A percentile compares a stretch with the other conserved stretches of the same genome.
Evolutionary conservation across 2,888 invertebrate genomes (phyloP).

Genomic region (Ptilodon capucinus): DNA sequence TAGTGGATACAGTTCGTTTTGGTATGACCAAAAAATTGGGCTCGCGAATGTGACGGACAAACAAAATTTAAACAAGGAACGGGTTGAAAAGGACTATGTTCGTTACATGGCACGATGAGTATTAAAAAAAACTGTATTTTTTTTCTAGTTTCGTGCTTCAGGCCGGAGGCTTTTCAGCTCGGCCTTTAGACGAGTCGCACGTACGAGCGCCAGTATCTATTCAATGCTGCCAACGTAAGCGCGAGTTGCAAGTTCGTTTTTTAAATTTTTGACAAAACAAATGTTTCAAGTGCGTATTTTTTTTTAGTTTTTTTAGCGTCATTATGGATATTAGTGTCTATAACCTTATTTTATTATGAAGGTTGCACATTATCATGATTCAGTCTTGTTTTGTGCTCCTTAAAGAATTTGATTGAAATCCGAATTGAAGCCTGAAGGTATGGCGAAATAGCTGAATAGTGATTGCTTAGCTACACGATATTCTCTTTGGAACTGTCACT

Average conservation of each 20-base stretch:
- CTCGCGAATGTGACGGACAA: too few relatives aligned
- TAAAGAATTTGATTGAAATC: too few relatives aligned
- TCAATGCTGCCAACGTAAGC: slow-evolving; percentile 42
- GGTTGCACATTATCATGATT: too few relatives aligned
- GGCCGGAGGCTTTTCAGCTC: slow-evolving; percentile 44
- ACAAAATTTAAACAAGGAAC: neutral
- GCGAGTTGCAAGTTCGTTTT: slow-evolving; percentile 33
- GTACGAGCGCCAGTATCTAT: slow-evolving; percentile 43
- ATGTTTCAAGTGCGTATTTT: slow-evolving; percentile 23
- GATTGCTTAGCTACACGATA: too few relatives aligned
- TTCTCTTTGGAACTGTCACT: too few relatives aligned
- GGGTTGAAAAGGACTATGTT: slow-evolving; percentile 27
- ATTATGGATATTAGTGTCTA: slow-evolving; percentile 1
- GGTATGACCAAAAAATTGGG: too few relatives aligned
- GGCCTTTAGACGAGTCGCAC: slow-evolving; percentile 33
- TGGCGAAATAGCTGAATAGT: too few relatives aligned
- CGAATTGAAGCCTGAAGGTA: too few relatives aligned
- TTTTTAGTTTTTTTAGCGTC: slow-evolving; percentile 8
- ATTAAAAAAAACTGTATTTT: slow-evolving; percentile 39
- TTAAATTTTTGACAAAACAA: slow-evolving; percentile 37
- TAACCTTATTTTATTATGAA: slow-evolving; percentile 19
- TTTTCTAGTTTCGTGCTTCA: slow-evolving; percentile 41
- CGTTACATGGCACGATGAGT: slow-evolving; percentile 5
- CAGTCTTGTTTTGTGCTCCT: too few relatives aligned
- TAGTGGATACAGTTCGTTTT: too few relatives aligned